These are phyloP conservation scores for Bubo blakistoni DNA, from an alignment of 2,113 vertebrate species.

Conservation along the genomic window DNA sequence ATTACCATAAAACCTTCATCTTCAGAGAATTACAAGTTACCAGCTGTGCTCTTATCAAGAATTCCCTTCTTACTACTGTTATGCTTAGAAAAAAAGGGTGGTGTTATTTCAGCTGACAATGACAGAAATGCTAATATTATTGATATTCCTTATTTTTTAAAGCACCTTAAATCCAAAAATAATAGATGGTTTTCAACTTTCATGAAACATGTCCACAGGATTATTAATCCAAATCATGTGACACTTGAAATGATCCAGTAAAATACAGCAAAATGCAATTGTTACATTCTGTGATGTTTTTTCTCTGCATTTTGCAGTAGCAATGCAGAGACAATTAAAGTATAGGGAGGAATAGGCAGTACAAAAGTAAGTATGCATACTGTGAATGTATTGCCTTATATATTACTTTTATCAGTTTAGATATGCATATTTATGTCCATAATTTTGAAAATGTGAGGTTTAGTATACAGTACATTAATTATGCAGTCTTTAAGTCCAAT, in stretches of 20 bases:
- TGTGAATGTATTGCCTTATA: background rate
- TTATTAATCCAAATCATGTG: conserved; percentile 9
- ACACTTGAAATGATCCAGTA: background rate
- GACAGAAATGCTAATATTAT: conserved; percentile 40
- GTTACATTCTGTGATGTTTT: background rate
- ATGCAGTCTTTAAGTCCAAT: background rate
- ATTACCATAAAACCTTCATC: conserved; percentile 60
- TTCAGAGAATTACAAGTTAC: conserved; percentile 56
- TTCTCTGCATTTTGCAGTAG: background rate
- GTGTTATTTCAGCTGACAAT: conserved; percentile 52
- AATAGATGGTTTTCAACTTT: conserved; percentile 58
- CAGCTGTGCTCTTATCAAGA: conserved; percentile 56
- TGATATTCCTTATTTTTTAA: conserved; percentile 52
- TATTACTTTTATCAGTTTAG: background rate
- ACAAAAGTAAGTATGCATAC: background rate
- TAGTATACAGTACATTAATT: background rate
- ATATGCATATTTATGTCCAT: background rate
- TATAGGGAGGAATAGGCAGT: background rate
- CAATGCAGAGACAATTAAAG: background rate
- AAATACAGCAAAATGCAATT: background rate
- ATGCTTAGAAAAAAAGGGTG: background rate
- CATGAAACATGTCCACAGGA: background rate
- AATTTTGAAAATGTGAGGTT: background rate
- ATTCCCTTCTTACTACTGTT: conserved; percentile 37
- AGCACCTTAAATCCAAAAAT: conserved; percentile 60